Evolutionary conservation across 2,888 invertebrate species (phyloP).

Genomic region (Schizaphis graminum): DNA sequence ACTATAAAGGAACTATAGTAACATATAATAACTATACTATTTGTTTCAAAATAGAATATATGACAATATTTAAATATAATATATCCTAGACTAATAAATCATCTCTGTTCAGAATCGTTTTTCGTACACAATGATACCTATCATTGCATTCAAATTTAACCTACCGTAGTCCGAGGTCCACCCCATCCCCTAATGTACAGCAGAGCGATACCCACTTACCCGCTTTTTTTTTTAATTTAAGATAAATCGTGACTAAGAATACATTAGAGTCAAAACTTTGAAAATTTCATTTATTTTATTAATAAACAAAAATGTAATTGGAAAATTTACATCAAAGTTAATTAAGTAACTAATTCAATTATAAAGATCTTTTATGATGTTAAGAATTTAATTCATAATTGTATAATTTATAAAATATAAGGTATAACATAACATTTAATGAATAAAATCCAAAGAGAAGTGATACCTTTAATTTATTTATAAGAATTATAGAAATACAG

Average conservation of each 20-base stretch:
- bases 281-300: neutral
- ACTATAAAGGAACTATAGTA: too few species aligned
- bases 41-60: too few species aligned
- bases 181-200: too few species aligned
- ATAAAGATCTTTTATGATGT: neutral
- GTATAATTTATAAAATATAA: neutral
- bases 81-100: too few species aligned
- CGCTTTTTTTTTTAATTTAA: neutral
- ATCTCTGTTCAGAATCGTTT: too few species aligned
- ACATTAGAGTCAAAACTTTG: neutral
- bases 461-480: neutral
- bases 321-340: neutral
- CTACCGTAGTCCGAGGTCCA: too few species aligned
- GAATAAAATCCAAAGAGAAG: neutral
- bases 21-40: too few species aligned
- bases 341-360: neutral
- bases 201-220: too few species aligned
- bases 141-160: too few species aligned
- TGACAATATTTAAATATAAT: too few species aligned
- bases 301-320: neutral
- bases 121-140: too few species aligned
- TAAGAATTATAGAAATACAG: neutral
- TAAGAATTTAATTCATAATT: neutral
- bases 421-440: neutral
- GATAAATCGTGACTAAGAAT: neutral